phyloP scores from a whole-genome alignment of 1,140 invertebrate species.

The Drosophila grimshawi region DNA sequence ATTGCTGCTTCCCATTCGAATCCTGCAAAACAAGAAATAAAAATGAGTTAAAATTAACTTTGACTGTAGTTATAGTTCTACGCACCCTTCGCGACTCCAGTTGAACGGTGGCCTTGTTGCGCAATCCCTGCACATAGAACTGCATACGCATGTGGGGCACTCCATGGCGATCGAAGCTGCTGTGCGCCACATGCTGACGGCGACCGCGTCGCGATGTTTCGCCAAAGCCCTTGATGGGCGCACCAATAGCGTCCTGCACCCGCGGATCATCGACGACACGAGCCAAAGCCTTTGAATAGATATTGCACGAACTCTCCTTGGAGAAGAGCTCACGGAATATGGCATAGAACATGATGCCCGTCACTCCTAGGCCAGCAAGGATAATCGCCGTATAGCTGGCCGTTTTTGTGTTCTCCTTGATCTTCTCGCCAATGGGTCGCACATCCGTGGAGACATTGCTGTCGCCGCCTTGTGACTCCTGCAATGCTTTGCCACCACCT shows the following conservation, averaged over 20 bases:
- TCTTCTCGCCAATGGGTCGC: slow-evolving; percentile 88
- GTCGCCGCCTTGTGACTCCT: slow-evolving; percentile 44
- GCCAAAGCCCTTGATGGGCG: slow-evolving; percentile 95
- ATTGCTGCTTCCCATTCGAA: slow-evolving; percentile 90
- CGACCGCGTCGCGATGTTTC: slow-evolving; percentile 92
- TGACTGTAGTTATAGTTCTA: too few relatives aligned
- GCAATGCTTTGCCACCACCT: slow-evolving; percentile 44
- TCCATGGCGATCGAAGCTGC: slow-evolving; percentile 90
- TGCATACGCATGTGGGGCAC: slow-evolving; percentile 93
- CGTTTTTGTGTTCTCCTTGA: slow-evolving; percentile 95
- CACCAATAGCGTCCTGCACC: slow-evolving; percentile 91
- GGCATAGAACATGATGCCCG: slow-evolving; percentile 91
- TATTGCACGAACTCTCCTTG: slow-evolving; percentile 92
- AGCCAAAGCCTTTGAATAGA: slow-evolving; percentile 92
- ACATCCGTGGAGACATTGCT: slow-evolving; percentile 86
- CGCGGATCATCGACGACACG: slow-evolving; percentile 88
- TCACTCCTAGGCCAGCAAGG: slow-evolving; percentile 90
- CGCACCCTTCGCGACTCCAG: slow-evolving; percentile 93
- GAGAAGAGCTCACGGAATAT: slow-evolving; percentile 95
- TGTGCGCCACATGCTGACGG: slow-evolving; percentile 89
- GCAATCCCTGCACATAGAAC: slow-evolving; percentile 94
- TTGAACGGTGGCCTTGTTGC: slow-evolving; percentile 92
- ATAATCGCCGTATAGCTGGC: slow-evolving; percentile 93
- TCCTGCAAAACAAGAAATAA: slow-evolving; percentile 87
- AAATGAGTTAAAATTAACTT: not conserved